Evolutionary conservation across 1,140 invertebrate species (phyloP).

Genomic region (Ostrea edulis): DNA sequence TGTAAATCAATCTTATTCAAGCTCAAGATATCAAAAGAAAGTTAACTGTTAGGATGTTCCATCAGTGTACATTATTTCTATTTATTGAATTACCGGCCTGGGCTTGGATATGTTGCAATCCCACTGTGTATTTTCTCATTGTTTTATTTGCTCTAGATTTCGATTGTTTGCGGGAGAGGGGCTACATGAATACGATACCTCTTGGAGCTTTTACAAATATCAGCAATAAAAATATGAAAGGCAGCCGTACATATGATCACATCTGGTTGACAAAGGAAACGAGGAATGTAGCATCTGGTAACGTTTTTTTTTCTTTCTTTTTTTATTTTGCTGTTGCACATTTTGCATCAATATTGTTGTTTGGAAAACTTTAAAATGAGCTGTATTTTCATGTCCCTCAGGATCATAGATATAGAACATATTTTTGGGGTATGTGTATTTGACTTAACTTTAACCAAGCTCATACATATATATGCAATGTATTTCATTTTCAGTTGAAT

Average conservation of each 20-base stretch:
- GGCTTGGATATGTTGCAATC: not conserved
- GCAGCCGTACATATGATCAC: slow-evolving; percentile 75
- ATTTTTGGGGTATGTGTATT: not conserved
- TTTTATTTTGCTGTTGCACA: not conserved
- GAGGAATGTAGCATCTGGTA: slow-evolving; percentile 77
- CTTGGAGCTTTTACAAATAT: slow-evolving; percentile 72
- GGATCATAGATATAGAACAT: not conserved
- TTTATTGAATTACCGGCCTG: not conserved
- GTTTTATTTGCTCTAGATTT: slow-evolving; percentile 71
- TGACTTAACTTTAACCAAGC: too few species aligned
- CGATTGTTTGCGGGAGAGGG: slow-evolving; percentile 67
- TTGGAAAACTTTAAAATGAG: not conserved
- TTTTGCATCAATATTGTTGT: not conserved
- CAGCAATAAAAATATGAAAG: slow-evolving; percentile 67
- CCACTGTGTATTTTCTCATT: not conserved
- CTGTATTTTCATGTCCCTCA: not conserved
- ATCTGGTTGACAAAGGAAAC: slow-evolving; percentile 78
- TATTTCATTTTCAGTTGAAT: not conserved
- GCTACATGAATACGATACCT: slow-evolving; percentile 73
- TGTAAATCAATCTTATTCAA: not conserved
- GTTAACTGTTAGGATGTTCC: not conserved
- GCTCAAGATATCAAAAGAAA: not conserved
- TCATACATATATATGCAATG: too few species aligned
- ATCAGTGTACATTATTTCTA: not conserved
- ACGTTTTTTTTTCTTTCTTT: slow-evolving; percentile 34